Base-by-base conservation (phyloP, 2,113 vertebrate genomes). In the Ibidorhyncha struthersii region DNA sequence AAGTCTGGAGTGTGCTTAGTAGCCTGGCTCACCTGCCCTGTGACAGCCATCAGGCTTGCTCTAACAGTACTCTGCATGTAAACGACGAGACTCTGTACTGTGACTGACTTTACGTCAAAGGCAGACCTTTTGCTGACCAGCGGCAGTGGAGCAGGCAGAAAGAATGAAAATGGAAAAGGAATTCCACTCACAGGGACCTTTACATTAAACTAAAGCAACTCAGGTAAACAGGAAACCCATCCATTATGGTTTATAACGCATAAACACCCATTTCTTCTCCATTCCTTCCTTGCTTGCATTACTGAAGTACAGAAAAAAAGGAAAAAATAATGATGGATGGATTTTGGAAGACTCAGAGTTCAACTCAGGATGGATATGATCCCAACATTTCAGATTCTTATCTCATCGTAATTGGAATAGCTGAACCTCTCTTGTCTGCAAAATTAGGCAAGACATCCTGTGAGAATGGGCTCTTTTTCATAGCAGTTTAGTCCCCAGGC, bases 391-490 rank as follows among this genome's bases (percentile, higher is more conserved):
- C 89, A 93, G 91, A 96, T 97, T 83, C 87, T 96, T 97, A 96
- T 97, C 95, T 96, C 95, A 91, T 94, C 8, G 30, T 86, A 93
- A 97, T 80, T 96, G 96, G 96, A 97, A 97, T 70, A 78, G 91
- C 78, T 95, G 89, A 96, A 95, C 89, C 93, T 93, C 93, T 95
- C 82, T 94, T 72, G 94, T 96, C 94, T 91, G 94, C 78, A 96
- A 93, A 97, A 95, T 93, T 86, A 96, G 93, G 90, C 96, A 96
- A 96, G 90, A 77, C 76, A 90, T 91, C 94, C 93, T 97, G 95
- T 97, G 97, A 97, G 97, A 97, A 97, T 97, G 95, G 93, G 91
- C 71, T 93, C 92, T 94, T 94, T 96, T 96, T 95, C 91, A 93
- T 23, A 94, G 91, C 83, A 95, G 55, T 93, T 91, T 86, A 91